Percentiles rank a stretch among this genome's conserved stretches.
These are phyloP conservation scores for Calliscelio sp. DNA, from an alignment of 2,888 invertebrate species.

Conservation along the genomic window DNA sequence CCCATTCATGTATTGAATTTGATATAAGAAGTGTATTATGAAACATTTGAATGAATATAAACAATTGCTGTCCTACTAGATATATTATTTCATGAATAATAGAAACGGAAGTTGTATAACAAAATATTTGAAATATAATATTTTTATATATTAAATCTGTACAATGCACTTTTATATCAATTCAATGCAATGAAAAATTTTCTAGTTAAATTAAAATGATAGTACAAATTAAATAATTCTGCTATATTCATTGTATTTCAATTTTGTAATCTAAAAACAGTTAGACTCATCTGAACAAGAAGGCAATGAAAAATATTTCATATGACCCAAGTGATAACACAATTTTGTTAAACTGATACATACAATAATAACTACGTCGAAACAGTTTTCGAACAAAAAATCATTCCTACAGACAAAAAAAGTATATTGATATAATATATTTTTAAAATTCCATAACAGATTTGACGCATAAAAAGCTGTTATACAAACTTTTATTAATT, in stretches of 20 bases:
- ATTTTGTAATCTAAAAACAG: constrained; percentile 65
- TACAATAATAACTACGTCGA: constrained; percentile 17
- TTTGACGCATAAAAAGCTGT: constrained; percentile 10
- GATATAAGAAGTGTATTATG: constrained; percentile 77
- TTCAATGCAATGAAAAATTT: constrained; percentile 69
- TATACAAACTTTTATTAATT: constrained; percentile 17
- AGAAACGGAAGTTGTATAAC: neutral
- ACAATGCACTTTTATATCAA: constrained; percentile 58
- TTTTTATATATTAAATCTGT: constrained; percentile 51
- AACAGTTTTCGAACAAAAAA: constrained; percentile 13
- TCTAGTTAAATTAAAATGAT: constrained; percentile 73
- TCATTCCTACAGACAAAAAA: constrained; percentile 32
- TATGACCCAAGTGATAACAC: constrained; percentile 36
- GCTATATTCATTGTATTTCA: constrained; percentile 69
- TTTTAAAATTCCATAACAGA: constrained; percentile 45
- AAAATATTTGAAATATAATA: constrained; percentile 21
- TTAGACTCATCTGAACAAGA: constrained; percentile 51
- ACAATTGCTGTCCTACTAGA: no score
- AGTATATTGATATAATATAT: constrained; percentile 46
- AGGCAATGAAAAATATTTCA: constrained; percentile 48
- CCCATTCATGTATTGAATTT: constrained; percentile 80
- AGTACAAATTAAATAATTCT: constrained; percentile 74
- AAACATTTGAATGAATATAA: no score
- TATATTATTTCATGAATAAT: neutral
- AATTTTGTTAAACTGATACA: constrained; percentile 42